Evolutionary conservation across 2,113 vertebrate genomes (phyloP), one percentile per base, ranked within the genome.

Genomic region (Nyctereutes procyonoides): DNA sequence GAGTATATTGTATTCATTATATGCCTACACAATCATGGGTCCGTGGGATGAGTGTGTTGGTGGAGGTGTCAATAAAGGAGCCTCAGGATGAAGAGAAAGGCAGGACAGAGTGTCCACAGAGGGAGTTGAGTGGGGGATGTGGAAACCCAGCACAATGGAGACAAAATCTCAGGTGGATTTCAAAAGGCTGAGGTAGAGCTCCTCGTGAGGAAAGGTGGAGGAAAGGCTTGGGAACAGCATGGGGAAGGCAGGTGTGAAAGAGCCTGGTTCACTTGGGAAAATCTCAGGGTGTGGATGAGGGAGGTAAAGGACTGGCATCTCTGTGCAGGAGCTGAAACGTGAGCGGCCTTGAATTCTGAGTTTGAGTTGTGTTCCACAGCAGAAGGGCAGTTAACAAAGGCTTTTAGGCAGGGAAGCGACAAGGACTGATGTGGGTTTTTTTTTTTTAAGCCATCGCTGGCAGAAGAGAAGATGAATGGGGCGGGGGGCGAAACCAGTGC

Each of bases 221-320:
- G 51, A 60, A 63, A 16, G 35, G 11, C 7, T 28, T 0, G 20
- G 28, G 20, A 62, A 83, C 3, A 15, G 2, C 19, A 0, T 15
- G 73, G 51, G 20, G 11, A 67, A 91, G 51, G 26, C 0, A 65
- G 32, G 15, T n/a, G 71, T 26, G 11, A 38, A 38, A 17, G 28
- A 38, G 5, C 24, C 58, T 76, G 38, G 28, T 20, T 63, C 5
- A 0, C 4, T 1, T 11, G n/a, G 28, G 5, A n/a, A 63, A 24
- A 0, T 1, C 55, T 22, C 71, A 48, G 26, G 16, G 4, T 26
- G 5, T 14, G 53, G 38, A 20, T 0, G 17, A 76, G 24, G 5
- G 22, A 38, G 35, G 48, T 67, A 4, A 48, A 26, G 10, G 19
- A 8, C 1, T 1, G 0, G 7, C 8, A 0, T 9, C 14, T 76